phyloP scores from a whole-genome alignment of 2,888 invertebrate species.

The Microctonus aethiopoides region DNA sequence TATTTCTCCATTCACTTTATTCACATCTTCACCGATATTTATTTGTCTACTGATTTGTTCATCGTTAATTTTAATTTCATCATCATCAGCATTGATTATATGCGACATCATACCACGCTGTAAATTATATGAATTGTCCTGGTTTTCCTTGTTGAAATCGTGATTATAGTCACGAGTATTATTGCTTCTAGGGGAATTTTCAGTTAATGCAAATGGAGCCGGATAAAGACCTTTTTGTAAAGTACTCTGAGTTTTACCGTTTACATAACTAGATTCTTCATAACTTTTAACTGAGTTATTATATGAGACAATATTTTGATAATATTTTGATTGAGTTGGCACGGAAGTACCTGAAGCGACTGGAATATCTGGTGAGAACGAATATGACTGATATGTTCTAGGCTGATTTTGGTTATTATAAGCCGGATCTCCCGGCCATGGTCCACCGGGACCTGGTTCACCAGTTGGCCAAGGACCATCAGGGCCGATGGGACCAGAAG shows the following conservation, averaged over 20 bases:
- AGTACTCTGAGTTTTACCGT: constrained; percentile 6
- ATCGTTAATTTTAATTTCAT: background rate
- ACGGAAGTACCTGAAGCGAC: constrained; percentile 30
- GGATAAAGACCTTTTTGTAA: background rate
- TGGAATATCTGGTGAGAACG: constrained; percentile 28
- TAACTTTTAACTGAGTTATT: background rate
- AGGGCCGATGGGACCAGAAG: constrained; percentile 51
- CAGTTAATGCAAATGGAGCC: constrained; percentile 7
- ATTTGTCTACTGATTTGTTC: background rate
- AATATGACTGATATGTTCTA: background rate
- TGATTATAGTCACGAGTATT: background rate
- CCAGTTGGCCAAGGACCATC: constrained; percentile 58
- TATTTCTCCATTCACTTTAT: background rate
- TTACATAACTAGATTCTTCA: background rate
- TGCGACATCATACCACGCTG: background rate
- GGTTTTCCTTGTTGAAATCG: background rate
- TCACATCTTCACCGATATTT: background rate
- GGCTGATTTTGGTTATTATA: constrained; percentile 31
- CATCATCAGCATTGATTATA: background rate
- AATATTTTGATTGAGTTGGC: constrained; percentile 28
- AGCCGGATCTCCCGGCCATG: constrained; percentile 64
- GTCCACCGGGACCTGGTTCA: constrained; percentile 58
- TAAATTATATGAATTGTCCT: background rate
- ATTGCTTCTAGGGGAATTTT: background rate
- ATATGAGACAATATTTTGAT: constrained; percentile 27